A percentile compares a stretch with the other conserved stretches of the same genome.
phyloP scores from a whole-genome alignment of 2,888 invertebrate genomes.

The Caenorhabditis sp. region DNA sequence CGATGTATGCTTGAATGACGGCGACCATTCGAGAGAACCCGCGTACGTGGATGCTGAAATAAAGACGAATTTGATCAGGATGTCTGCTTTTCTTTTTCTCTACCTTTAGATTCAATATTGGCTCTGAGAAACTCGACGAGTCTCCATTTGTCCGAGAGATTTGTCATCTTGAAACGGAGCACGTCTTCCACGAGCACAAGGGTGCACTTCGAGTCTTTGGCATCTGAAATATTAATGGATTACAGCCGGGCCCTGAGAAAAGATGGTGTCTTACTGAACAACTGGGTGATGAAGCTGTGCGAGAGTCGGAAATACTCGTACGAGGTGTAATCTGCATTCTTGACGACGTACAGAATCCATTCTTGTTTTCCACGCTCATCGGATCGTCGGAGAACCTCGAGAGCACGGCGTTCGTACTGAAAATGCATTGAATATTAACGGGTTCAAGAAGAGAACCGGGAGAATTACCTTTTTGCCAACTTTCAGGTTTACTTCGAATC shows the following conservation, averaged over 20 bases:
- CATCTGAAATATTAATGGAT: conserved; percentile 28
- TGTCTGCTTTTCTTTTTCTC: background rate
- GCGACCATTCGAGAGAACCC: background rate
- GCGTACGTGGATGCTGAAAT: background rate
- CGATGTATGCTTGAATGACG: background rate
- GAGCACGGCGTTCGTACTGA: conserved; percentile 16
- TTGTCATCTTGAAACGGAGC: conserved; percentile 18
- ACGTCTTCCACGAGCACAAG: conserved; percentile 1
- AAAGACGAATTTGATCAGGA: background rate
- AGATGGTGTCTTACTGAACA: conserved; percentile 20
- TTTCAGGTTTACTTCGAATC: conserved; percentile 13
- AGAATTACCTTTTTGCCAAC: conserved; percentile 9
- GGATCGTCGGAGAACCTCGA: conserved; percentile 4
- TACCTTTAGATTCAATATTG: conserved; percentile 6
- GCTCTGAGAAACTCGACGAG: conserved; percentile 12
- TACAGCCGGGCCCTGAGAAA: background rate
- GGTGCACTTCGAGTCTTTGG: conserved; percentile 18
- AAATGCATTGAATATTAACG: background rate
- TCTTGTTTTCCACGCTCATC: conserved; percentile 20
- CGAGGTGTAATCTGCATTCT: conserved; percentile 48
- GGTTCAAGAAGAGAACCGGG: background rate
- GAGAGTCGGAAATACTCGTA: conserved; percentile 23
- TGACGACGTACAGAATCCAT: conserved; percentile 19
- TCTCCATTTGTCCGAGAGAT: conserved; percentile 19
- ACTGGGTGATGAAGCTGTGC: conserved; percentile 24